These are phyloP conservation scores for human (Homo sapiens) DNA, from an alignment of 2,113 vertebrate species.

Conservation along the genomic window DNA sequence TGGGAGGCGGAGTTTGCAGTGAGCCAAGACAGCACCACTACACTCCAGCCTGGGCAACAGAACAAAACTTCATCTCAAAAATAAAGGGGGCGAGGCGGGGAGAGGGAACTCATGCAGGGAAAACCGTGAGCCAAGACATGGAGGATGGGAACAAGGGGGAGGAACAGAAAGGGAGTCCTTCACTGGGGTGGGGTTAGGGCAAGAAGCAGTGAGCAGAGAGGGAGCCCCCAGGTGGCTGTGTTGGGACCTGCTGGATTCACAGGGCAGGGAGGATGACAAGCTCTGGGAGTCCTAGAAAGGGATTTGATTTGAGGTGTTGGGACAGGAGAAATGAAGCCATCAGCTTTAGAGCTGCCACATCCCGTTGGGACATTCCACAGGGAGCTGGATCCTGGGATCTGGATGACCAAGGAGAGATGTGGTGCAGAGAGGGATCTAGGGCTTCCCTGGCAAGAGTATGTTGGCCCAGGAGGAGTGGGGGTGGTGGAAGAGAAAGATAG, in stretches of 20 bases:
- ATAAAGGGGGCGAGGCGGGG: rapidly evolving
- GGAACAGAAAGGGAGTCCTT: neutral
- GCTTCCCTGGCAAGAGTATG: neutral
- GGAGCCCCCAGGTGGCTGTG: neutral
- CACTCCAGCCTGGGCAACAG: too few relatives aligned
- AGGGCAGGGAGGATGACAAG: neutral
- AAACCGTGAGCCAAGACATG: neutral
- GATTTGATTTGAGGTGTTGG: neutral
- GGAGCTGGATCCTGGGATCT: neutral
- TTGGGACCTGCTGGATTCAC: neutral
- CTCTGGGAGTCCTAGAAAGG: neutral
- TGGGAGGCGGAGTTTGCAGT: too few relatives aligned
- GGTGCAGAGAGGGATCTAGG: neutral
- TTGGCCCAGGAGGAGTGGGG: neutral
- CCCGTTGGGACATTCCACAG: neutral
- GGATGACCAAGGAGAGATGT: neutral
- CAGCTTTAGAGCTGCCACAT: neutral
- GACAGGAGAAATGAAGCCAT: neutral
- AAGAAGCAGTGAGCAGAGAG: neutral
- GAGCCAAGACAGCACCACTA: too few relatives aligned
- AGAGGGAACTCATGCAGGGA: neutral
- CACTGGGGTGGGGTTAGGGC: rapidly evolving
- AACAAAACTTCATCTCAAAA: too few relatives aligned
- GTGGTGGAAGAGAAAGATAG: too few relatives aligned
- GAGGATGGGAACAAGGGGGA: neutral